Conservation (phyloP, 2,888 invertebrate species). For the Parnassius glacialis region DNA sequence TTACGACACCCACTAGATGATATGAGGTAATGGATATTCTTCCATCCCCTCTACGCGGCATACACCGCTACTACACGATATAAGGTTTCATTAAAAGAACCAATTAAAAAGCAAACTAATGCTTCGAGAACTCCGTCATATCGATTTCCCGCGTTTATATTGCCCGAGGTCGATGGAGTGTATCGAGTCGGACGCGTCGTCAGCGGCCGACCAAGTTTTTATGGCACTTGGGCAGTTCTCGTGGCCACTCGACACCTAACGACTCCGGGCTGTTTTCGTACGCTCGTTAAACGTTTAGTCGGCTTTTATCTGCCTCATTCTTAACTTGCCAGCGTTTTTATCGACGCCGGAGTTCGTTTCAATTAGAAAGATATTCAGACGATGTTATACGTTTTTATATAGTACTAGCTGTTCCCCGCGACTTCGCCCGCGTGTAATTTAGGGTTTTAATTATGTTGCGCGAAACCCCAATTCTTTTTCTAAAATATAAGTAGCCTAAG, state of each 20-base stretch:
- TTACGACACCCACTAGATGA: too few species aligned
- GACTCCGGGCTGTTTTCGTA: constrained; percentile 21
- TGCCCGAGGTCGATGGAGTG: constrained; percentile 21
- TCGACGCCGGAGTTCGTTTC: constrained; percentile 7
- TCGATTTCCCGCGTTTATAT: constrained; percentile 20
- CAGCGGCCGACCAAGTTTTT: constrained; percentile 29
- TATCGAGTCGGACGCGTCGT: constrained; percentile 20
- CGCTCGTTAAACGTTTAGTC: constrained; percentile 25
- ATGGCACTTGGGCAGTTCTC: constrained; percentile 30
- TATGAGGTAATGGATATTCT: too few species aligned
- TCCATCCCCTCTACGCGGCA: too few species aligned
- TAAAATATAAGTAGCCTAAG: too few species aligned
- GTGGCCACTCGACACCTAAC: constrained; percentile 26
- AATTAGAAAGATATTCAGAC: constrained; percentile 2
- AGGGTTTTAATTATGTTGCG: too few species aligned
- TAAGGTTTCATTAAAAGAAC: too few species aligned
- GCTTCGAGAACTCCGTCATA: constrained; percentile 8
- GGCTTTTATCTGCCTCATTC: constrained; percentile 15
- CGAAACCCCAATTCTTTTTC: too few species aligned
- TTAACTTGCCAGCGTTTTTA: constrained; percentile 19
- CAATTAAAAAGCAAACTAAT: constrained; percentile 8
- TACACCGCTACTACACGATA: too few species aligned
- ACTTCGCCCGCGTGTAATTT: too few species aligned
- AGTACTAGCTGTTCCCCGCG: too few species aligned
- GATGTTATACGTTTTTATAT: not conserved